phyloP scores from a whole-genome alignment of 2,797 vertebrate species.

The Hapalemur alaotrensis region DNA sequence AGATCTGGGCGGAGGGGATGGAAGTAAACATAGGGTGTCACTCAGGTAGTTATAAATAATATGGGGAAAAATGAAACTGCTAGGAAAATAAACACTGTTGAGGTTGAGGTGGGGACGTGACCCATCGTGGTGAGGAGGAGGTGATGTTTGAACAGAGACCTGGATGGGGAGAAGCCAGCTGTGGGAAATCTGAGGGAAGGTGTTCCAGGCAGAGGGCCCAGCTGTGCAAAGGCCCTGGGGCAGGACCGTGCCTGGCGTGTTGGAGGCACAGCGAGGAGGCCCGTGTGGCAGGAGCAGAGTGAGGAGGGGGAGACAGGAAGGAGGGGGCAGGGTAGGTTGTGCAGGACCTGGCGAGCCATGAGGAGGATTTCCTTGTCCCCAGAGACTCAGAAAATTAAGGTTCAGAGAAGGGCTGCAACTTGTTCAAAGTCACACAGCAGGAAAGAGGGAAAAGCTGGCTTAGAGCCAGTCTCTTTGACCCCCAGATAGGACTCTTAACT shows the following conservation, averaged over 20 bases:
- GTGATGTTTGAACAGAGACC: background rate
- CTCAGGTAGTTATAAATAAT: background rate
- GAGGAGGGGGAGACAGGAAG: background rate
- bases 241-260: background rate
- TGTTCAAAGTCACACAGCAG: background rate
- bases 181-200: background rate
- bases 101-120: background rate
- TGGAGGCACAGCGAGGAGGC: background rate
- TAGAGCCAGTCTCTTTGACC: background rate
- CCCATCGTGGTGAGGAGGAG: background rate
- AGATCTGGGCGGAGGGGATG: too few relatives aligned
- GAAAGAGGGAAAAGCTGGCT: background rate
- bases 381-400: background rate
- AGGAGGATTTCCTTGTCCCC: background rate
- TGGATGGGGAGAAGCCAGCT: background rate
- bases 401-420: background rate
- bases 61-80: background rate
- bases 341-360: background rate
- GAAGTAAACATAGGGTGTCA: background rate
- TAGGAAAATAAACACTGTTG: background rate
- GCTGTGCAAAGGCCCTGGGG: background rate
- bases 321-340: too few relatives aligned
- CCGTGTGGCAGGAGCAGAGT: background rate
- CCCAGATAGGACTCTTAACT: background rate
- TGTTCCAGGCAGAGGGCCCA: background rate